Conservation (phyloP, 2,888 invertebrate genomes). For the Ophion slaviceki region DNA sequence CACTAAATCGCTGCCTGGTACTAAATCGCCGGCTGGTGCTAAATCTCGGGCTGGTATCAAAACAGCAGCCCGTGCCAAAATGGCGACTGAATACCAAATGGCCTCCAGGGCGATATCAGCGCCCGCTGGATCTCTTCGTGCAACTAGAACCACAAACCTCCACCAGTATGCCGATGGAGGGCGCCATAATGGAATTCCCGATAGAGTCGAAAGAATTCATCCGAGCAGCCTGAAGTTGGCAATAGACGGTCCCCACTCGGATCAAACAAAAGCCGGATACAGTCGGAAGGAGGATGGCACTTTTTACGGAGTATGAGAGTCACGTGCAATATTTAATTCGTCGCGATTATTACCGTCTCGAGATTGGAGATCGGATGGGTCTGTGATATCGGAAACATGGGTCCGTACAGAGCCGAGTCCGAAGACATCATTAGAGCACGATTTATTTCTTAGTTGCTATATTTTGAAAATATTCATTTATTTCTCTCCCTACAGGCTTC, state of each 20-base stretch:
- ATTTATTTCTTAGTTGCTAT: slow-evolving; percentile 20
- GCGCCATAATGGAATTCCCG: slow-evolving; percentile 56
- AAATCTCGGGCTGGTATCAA: background rate
- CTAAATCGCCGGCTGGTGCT: background rate
- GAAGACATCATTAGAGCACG: background rate
- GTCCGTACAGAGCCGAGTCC: background rate
- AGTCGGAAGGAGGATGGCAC: slow-evolving; percentile 89
- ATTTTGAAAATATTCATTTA: slow-evolving; percentile 29
- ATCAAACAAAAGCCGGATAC: slow-evolving; percentile 92
- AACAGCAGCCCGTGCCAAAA: background rate
- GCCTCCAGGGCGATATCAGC: slow-evolving; percentile 33
- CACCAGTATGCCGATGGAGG: slow-evolving; percentile 45
- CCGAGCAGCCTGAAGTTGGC: slow-evolving; percentile 91
- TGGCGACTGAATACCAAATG: background rate
- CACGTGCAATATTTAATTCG: background rate
- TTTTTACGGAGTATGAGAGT: slow-evolving; percentile 78
- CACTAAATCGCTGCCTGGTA: slow-evolving; percentile 8
- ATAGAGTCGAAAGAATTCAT: slow-evolving; percentile 84
- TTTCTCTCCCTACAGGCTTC: slow-evolving; percentile 4
- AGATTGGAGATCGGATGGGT: background rate
- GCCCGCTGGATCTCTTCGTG: slow-evolving; percentile 5
- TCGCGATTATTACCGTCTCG: background rate
- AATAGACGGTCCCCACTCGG: slow-evolving; percentile 92
- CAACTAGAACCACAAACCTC: slow-evolving; percentile 13
- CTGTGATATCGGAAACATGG: background rate